Base-by-base conservation (phyloP, 2,888 invertebrate species). In the Aphodius granarius region DNA sequence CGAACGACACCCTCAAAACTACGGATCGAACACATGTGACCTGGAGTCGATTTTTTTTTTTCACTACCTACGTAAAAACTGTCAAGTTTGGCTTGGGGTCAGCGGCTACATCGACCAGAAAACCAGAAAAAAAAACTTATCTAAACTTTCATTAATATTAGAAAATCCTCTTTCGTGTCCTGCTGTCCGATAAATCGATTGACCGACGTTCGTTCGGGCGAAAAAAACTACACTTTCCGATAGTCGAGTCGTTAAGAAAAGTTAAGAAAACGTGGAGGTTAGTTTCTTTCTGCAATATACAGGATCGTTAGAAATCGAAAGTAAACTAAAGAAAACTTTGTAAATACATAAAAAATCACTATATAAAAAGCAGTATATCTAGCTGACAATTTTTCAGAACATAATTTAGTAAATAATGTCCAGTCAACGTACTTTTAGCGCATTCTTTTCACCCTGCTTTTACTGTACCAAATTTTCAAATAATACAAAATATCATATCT, bases 101-200 rank as follows among this genome's bases (percentile, higher is more conserved):
- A 71, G 63, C 71, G 73, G 19, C 23, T 43, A 73, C 76, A 43
- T 43, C 43, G 43, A 43, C 6, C 2, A 13, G 13, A 43, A 3
- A 3, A 43, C 6, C 2, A 13, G 13, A 43, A 3, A 3, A 43
- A 76, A 76, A 71, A 76, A 76, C 43, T 76, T 73, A 73, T 76
- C 73, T 73, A 76, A 76, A 76, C 73, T 76, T 76, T 76, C 76
- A 76, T 76, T 76, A 76, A 76, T 76, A 73, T 76, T 73, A 71
- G 76, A 71, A 71, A 71, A 76, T 76, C 65, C 66, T 65, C 71
- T 71, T 73, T 73, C 43, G 9, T 43, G 43, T 43, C 43, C 9
- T 71, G 19, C 71, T 70, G 20, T 23, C 21, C 76, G 73, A 71
- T 71, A 76, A 75, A 43, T 43, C 43, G 43, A 43, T 43, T 3